A percentile compares a stretch with the other conserved stretches of the same genome.
Conservation (phyloP, 2,113 vertebrate species). For the Hypanus sabinus region DNA sequence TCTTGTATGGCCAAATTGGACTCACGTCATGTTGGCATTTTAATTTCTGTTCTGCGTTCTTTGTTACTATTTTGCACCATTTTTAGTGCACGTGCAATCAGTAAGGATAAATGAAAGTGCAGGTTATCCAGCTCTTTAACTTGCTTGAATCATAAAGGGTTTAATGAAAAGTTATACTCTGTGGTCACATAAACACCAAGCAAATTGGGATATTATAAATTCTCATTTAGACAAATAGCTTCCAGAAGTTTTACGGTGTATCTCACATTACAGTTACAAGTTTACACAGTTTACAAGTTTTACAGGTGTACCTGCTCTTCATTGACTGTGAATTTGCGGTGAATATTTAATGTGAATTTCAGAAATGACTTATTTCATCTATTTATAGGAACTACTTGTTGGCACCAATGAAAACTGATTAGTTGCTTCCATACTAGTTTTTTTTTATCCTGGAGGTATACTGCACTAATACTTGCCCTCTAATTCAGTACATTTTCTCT, state of each 20-base stretch:
- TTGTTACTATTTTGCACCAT: not conserved
- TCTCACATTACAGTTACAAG: too few relatives aligned
- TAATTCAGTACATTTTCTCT: not conserved
- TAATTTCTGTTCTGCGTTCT: not conserved
- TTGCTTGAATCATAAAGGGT: not conserved
- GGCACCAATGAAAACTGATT: slow-evolving; percentile 23
- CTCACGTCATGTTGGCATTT: not conserved
- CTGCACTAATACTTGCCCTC: not conserved
- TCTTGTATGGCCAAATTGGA: not conserved
- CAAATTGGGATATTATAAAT: not conserved
- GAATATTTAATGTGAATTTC: not conserved
- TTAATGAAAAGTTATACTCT: not conserved
- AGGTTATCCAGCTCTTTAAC: not conserved
- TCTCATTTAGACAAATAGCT: not conserved
- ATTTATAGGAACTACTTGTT: slow-evolving; percentile 29
- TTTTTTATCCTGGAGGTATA: slow-evolving; percentile 19
- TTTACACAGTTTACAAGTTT: too few relatives aligned
- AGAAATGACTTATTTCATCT: slow-evolving; percentile 28
- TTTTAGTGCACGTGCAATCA: not conserved
- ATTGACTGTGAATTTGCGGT: not conserved
- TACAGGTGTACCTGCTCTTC: too few relatives aligned
- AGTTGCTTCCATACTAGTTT: not conserved
- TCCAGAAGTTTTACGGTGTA: not conserved
- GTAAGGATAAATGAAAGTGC: not conserved
- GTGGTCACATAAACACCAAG: not conserved